phyloP scores from a whole-genome alignment of 2,888 invertebrate species.

The Lymantria dispar region DNA sequence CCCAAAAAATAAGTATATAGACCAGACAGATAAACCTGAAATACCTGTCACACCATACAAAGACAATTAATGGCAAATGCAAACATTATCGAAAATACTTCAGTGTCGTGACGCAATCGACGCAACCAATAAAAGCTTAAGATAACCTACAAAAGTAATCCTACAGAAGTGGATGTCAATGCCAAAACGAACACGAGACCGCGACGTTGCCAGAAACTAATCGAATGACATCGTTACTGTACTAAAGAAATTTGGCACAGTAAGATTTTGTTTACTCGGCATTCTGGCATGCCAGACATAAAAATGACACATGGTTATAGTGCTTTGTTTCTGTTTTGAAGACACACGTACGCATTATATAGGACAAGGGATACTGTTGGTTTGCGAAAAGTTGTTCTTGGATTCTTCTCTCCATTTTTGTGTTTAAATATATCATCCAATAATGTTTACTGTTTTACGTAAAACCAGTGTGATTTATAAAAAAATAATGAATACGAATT shows the following conservation, averaged over 20 bases:
- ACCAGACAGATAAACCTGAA: no score
- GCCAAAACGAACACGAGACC: conserved; percentile 10
- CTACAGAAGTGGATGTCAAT: conserved; percentile 6
- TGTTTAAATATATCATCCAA: neutral
- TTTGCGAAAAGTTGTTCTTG: neutral
- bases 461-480: no score
- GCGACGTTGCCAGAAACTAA: conserved; percentile 7
- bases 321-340: neutral
- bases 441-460: no score
- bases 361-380: neutral
- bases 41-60: conserved; percentile 5
- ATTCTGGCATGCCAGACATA: conserved; percentile 1
- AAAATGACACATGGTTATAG: neutral
- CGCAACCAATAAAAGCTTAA: neutral
- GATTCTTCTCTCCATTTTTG: neutral
- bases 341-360: neutral
- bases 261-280: conserved; percentile 1
- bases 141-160: conserved; percentile 12
- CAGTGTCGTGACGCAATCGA: conserved; percentile 1
- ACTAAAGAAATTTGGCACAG: conserved; percentile 6
- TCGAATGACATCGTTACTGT: neutral
- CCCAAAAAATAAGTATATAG: no score
- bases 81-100: conserved; percentile 5
- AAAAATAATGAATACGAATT: no score
- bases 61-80: conserved; percentile 5